A percentile compares a stretch with the other conserved stretches of the same genome.
phyloP scores from a whole-genome alignment of 2,797 vertebrate species.

The Xenops minutus region DNA sequence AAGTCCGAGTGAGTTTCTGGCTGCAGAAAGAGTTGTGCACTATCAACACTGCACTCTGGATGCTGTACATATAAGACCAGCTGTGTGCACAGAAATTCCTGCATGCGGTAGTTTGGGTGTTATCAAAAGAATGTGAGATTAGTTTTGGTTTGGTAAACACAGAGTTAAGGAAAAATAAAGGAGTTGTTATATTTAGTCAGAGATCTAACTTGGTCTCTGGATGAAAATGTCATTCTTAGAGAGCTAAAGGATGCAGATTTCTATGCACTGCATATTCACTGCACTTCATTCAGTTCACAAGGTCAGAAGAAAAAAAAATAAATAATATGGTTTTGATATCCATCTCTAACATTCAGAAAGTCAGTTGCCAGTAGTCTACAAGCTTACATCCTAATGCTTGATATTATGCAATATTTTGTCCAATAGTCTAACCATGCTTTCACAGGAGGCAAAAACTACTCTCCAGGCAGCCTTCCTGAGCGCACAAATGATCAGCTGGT shows the following conservation, averaged over 20 bases:
- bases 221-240: neutral
- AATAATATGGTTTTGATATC: neutral
- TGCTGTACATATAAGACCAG: neutral
- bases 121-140: neutral
- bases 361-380: neutral
- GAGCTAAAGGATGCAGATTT: neutral
- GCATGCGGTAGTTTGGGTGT: neutral
- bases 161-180: neutral
- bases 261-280: neutral
- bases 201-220: neutral
- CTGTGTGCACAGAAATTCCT: neutral
- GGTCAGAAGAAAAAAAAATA: neutral
- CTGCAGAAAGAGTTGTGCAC: neutral
- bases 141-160: neutral
- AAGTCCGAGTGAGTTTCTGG: neutral
- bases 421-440: neutral
- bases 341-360: neutral
- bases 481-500: neutral
- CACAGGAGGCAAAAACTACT: neutral
- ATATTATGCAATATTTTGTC: neutral
- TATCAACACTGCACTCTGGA: neutral
- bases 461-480: neutral
- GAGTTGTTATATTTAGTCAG: neutral
- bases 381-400: neutral
- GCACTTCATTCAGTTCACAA: neutral